Evolutionary conservation across 35 echinoderm and acorn worm genomes (phyloP), one percentile per base, ranked within the genome.

Genomic region (Ophiothrix spiculata): DNA sequence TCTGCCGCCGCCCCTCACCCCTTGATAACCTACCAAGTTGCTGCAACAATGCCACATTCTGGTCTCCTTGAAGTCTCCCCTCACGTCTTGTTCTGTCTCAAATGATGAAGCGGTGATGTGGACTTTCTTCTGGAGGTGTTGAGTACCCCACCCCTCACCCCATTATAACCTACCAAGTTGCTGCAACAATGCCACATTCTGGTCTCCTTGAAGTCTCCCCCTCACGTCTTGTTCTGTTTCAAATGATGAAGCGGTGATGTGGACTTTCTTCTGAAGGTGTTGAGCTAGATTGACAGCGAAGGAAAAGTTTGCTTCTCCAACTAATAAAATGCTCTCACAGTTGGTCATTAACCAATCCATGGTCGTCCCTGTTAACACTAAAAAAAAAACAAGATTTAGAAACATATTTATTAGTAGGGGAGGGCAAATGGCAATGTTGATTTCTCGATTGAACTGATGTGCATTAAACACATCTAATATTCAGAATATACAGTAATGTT

Each of bases 261-360:
- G n/a, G 13, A 60, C 37, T 21, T 4, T 32, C 2, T 42, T 15
- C 12, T 33, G 17, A 29, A 92, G 80, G 29, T 88, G 35, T 74
- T 93, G 83, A 32, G 11, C 75, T 31, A 94, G 49, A 0, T 85
- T 89, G 29, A 63, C 45, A 4, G 96, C 77, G 80, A 99, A 99
- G 29, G 96, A 94, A 75, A 99, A 99, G 81, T 94, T 93, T 3
- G 89, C 96, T 36, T 99, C 96, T 4, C 96, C 96, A 15, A 99
- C 85, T 36, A 99, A 83, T 19, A 99, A 83, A 46, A 93, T 81
- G 0, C 64, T 76, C 0, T 8, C 13, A 33, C 88, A 90, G 31
- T 54, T 31, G 1, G 38, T 15, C 3, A 33, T 36, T 16, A 77
- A 74, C 0, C 37, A 37, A 19, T 90, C 32, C 88, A 90, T 88